Evolutionary conservation across 2,797 vertebrate genomes (phyloP), one percentile per base, ranked within the genome.

Genomic region (Melanotaenia trifasciata): DNA sequence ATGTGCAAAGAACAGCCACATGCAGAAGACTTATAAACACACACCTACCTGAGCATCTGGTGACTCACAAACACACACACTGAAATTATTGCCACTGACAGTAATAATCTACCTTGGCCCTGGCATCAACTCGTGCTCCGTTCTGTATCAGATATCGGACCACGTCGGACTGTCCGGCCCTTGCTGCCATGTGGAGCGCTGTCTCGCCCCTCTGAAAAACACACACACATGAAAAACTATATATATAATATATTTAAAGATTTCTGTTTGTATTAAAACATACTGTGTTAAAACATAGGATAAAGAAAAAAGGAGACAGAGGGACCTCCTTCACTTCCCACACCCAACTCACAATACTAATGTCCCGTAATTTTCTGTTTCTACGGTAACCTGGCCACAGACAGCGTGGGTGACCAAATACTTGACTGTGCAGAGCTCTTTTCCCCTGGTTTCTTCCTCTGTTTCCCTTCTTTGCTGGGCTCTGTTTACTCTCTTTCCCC

Each of bases 141-240:
- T 98, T 98, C 79, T 98, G 96, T 53, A 99, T 96, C 90, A 99
- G 94, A 86, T 96, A 96, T 64, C 94, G 95, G 26, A 99, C 97
- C 2, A 99, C 97, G 38, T 96, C 96, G 0, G 97, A 95, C 67
- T 99, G 98, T 76, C 98, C 98, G 0, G 98, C 98, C 47, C 98
- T 94, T 63, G 98, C 96, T 9, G 98, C 98, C 98, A 99, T 99
- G 91, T 99, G 98, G 72, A 99, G 94, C 0, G 98, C 97, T 0
- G 98, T 99, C 91, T 99, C 98, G 81, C 98, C 98, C 87, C 98
- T 96, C 97, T 99, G 93, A 28, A 85, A 84, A 0, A 68, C 59
- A 76, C 75, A 75, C 67, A 77, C 53, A 62, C n/a, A 53, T 28
- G 2, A 14, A 69, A 3, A 47, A 58, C 64, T 20, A 70, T 26